These are phyloP conservation scores for Plecturocebus donacophilus DNA, from an alignment of 2,113 vertebrate species.

Conservation along the genomic window DNA sequence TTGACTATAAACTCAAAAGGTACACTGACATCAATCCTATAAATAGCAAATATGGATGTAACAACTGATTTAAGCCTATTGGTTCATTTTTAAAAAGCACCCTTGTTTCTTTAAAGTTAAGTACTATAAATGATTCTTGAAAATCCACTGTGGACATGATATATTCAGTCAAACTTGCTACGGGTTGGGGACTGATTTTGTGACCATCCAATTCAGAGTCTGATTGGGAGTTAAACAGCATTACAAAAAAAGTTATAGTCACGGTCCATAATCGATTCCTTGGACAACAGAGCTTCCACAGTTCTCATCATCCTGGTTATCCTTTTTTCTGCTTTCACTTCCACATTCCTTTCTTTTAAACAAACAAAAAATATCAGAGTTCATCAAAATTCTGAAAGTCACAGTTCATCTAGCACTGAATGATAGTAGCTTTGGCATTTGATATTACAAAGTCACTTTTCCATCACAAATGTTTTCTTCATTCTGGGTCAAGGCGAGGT, in stretches of 20 bases:
- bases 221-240: not conserved
- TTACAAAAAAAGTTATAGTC: not conserved
- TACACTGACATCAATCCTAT: constrained; percentile 15
- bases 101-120: constrained; percentile 53
- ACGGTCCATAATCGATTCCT: not conserved
- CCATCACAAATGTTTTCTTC: constrained; percentile 68
- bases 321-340: not conserved
- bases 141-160: not conserved
- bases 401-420: constrained; percentile 51
- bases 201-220: not conserved
- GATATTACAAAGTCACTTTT: constrained; percentile 51
- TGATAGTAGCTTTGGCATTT: constrained; percentile 37
- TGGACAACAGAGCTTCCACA: not conserved
- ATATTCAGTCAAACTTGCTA: not conserved
- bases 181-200: not conserved
- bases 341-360: constrained; percentile 56
- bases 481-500: constrained; percentile 94
- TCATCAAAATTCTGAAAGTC: constrained; percentile 58
- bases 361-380: constrained; percentile 59
- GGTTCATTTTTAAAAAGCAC: constrained; percentile 51
- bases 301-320: not conserved
- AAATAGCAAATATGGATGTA: constrained; percentile 2
- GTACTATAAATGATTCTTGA: constrained; percentile 36
- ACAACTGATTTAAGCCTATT: constrained; percentile 14
- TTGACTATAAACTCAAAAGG: constrained; percentile 34